Percentiles rank a stretch among this genome's conserved stretches.
phyloP scores from a whole-genome alignment of 1,140 invertebrate genomes.

The Condylostylus longicornis region DNA sequence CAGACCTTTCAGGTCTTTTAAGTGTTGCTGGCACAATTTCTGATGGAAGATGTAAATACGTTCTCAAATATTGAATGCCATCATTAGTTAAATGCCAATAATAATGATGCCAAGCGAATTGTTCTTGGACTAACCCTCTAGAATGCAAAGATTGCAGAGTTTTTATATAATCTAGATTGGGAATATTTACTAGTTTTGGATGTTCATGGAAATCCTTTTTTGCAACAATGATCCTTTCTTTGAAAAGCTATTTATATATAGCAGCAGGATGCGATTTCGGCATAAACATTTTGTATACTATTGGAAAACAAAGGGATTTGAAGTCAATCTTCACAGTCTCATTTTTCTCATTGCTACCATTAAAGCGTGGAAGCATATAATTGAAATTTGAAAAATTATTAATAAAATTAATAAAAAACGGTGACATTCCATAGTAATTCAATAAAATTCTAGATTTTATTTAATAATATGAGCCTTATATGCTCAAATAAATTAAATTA shows the following conservation, averaged over 20 bases:
- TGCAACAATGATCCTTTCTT: conserved; percentile 87
- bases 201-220: conserved; percentile 91
- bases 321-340: too few relatives aligned
- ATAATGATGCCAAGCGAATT: conserved; percentile 96
- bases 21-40: conserved; percentile 94
- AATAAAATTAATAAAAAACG: too few relatives aligned
- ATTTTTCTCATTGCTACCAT: too few relatives aligned
- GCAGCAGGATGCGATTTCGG: conserved; percentile 82
- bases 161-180: conserved; percentile 94
- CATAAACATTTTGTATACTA: too few relatives aligned
- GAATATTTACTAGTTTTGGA: conserved; percentile 76
- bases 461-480: too few relatives aligned
- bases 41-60: conserved; percentile 81
- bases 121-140: conserved; percentile 84
- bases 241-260: conserved; percentile 93
- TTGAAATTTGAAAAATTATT: too few relatives aligned
- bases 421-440: too few relatives aligned
- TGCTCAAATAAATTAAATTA: too few relatives aligned
- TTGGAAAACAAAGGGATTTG: too few relatives aligned
- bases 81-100: conserved; percentile 98
- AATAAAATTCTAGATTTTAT: too few relatives aligned
- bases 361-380: too few relatives aligned
- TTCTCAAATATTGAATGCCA: conserved; percentile 84
- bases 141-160: conserved; percentile 89
- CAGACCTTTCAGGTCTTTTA: conserved; percentile 62